Evolutionary conservation across 53 echinoderm and acorn worm species (phyloP).

Genomic region (Mesocentrotus franciscanus): DNA sequence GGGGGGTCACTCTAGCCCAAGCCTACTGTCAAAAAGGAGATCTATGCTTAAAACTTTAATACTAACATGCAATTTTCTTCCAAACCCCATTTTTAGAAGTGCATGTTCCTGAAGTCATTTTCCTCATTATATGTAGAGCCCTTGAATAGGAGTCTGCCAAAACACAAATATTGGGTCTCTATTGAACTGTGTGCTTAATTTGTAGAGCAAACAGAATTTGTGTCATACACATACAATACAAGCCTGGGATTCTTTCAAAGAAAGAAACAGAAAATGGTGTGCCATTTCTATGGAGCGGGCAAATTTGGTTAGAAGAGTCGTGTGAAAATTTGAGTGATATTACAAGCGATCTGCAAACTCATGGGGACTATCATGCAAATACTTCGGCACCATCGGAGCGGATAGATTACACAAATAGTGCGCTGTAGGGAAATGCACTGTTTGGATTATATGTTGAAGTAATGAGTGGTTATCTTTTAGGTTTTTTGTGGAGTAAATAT

Average conservation of each 20-base stretch:
- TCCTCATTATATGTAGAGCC: neutral
- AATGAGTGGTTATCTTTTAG: neutral
- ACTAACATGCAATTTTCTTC: too few species aligned
- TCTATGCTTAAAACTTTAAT: too few species aligned
- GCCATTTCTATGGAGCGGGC: neutral
- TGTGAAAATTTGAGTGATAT: conserved; percentile 14
- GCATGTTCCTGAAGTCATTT: neutral
- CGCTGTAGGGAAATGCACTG: neutral
- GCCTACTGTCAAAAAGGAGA: too few species aligned
- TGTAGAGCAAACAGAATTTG: conserved; percentile 16
- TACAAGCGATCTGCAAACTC: neutral
- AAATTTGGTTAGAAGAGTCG: conserved; percentile 39
- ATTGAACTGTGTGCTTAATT: conserved; percentile 30
- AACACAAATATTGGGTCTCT: neutral
- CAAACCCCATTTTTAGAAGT: neutral
- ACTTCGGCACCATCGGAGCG: neutral
- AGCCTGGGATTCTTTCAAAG: neutral
- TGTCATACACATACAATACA: conserved; percentile 1
- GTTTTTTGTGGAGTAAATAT: neutral
- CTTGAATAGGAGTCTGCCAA: neutral
- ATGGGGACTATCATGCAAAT: neutral
- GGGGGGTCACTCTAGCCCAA: neutral
- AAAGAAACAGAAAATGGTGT: neutral
- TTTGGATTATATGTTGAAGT: neutral
- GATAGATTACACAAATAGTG: neutral